These are phyloP conservation scores for Geotria australis DNA, from an alignment of 2,797 vertebrate species.

Conservation along the genomic window DNA sequence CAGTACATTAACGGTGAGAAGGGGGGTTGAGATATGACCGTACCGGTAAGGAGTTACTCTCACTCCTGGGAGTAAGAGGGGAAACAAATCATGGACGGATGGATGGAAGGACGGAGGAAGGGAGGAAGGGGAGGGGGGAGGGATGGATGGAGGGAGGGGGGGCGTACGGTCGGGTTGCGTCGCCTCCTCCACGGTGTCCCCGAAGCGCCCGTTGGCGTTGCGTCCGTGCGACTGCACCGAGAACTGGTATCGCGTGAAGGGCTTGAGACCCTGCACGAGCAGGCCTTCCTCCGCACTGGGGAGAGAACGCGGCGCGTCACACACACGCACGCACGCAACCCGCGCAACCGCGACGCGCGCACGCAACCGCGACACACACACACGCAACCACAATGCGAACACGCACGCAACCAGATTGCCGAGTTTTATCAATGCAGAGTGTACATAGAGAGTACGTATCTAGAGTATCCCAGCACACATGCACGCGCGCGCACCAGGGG, in stretches of 20 bases:
- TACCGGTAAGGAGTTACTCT: too few species aligned
- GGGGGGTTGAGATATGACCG: too few species aligned
- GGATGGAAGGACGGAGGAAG: neutral
- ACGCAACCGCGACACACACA: too few species aligned
- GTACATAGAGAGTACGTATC: too few species aligned
- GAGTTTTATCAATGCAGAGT: too few species aligned
- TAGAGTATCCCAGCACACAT: neutral
- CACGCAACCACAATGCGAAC: too few species aligned
- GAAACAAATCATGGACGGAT: too few species aligned
- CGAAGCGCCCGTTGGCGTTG: constrained; percentile 46
- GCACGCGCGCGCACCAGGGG: constrained; percentile 35
- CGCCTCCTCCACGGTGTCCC: constrained; percentile 43
- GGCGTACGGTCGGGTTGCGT: constrained; percentile 28
- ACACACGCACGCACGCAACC: too few species aligned
- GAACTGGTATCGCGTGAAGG: constrained; percentile 74
- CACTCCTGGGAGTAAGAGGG: too few species aligned
- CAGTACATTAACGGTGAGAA: too few species aligned
- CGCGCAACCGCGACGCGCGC: too few species aligned
- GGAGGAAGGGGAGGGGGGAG: neutral
- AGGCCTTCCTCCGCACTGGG: constrained; percentile 51
- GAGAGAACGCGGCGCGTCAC: neutral
- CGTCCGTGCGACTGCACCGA: constrained; percentile 67
- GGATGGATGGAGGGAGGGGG: neutral
- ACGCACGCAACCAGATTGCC: too few species aligned
- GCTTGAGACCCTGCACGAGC: constrained; percentile 49